Conservation (phyloP, 2,797 vertebrate species). For the Phrynocephalus guinanensis region DNA sequence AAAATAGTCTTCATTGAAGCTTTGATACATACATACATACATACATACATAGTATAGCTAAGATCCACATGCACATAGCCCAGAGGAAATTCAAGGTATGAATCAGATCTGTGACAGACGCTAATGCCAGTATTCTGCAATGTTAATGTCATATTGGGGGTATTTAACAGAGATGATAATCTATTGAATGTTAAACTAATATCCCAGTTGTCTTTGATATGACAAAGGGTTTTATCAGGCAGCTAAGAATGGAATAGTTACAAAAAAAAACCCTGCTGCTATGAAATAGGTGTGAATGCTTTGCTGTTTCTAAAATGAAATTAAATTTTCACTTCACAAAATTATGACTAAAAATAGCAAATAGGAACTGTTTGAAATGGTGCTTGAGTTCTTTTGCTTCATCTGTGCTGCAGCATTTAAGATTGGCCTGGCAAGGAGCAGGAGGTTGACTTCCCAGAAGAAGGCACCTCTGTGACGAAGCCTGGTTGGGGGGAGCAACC, state of each 20-base stretch:
- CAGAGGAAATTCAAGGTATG: neutral
- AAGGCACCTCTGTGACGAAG: too few species aligned
- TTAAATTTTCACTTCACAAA: neutral
- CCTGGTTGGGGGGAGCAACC: too few species aligned
- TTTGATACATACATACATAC: neutral
- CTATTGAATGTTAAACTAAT: constrained; percentile 4
- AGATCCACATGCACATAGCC: neutral
- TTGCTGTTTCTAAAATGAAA: neutral
- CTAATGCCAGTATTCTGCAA: too few species aligned
- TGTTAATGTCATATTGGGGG: neutral
- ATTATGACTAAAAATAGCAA: too few species aligned
- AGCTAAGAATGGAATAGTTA: neutral
- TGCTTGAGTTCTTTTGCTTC: too few species aligned
- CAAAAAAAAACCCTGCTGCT: fast-evolving
- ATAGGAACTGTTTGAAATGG: too few species aligned
- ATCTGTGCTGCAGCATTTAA: too few species aligned
- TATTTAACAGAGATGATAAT: neutral
- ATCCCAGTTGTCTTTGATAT: neutral
- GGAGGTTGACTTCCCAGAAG: too few species aligned
- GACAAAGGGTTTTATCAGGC: neutral
- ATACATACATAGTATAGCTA: neutral
- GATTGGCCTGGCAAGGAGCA: too few species aligned
- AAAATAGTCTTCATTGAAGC: neutral
- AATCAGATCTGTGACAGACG: neutral
- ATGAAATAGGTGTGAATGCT: neutral